These are phyloP conservation scores for Melipona quadrifasciata DNA, from an alignment of 1,140 invertebrate species.

Conservation along the genomic window DNA sequence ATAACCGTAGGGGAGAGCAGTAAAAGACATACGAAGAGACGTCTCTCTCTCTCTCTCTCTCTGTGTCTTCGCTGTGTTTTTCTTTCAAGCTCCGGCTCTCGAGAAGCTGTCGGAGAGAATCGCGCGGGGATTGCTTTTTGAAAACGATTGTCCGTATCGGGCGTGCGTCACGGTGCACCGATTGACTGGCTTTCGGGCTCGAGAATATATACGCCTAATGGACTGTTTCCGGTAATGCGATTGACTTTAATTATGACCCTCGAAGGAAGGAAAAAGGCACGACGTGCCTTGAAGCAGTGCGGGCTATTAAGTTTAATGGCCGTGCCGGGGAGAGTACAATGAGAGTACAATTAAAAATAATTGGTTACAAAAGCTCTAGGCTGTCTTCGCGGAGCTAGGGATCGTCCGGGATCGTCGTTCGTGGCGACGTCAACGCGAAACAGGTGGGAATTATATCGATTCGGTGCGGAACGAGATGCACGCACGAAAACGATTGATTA, in stretches of 20 bases:
- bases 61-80: not conserved
- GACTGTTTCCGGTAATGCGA: slow-evolving; percentile 67
- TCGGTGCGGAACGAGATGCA: not conserved
- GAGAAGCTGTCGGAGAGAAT: not conserved
- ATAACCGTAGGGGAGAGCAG: not conserved
- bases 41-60: too few species aligned
- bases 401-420: not conserved
- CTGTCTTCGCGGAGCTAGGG: slow-evolving; percentile 30
- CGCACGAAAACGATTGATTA: not conserved
- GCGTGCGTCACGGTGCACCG: slow-evolving; percentile 11
- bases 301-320: slow-evolving; percentile 68
- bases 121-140: too few species aligned
- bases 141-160: slow-evolving; percentile 6
- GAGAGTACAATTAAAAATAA: slow-evolving; percentile 68
- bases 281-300: slow-evolving; percentile 54
- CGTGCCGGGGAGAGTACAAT: slow-evolving; percentile 66
- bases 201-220: slow-evolving; percentile 56
- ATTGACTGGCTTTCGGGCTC: slow-evolving; percentile 46
- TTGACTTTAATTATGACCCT: slow-evolving; percentile 67
- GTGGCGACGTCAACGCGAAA: not conserved
- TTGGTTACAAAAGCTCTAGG: slow-evolving; percentile 43
- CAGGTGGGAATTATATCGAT: slow-evolving; percentile 11
- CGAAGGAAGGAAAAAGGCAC: slow-evolving; percentile 30
- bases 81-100: too few species aligned
- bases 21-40: not conserved